Conservation (phyloP, 2,113 vertebrate species). For the Dasypus novemcinctus region DNA sequence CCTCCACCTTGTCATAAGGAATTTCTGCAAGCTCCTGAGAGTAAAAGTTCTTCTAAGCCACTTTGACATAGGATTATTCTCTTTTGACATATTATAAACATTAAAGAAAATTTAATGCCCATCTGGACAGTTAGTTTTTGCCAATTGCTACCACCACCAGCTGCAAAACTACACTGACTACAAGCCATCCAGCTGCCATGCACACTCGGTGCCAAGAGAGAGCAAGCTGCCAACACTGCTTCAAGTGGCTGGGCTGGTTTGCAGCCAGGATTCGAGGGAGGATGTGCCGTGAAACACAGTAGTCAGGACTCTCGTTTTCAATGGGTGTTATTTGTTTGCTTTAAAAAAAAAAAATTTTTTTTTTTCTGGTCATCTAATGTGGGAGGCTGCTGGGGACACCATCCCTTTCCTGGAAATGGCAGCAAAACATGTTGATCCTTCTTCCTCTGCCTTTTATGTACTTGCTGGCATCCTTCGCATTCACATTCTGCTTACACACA, state of each 20-base stretch:
- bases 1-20: conserved; percentile 60
- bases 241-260: conserved; percentile 66
- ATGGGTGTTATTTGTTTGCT: conserved; percentile 33
- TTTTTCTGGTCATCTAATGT: conserved; percentile 57
- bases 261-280: conserved; percentile 56
- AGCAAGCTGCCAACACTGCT: conserved; percentile 69
- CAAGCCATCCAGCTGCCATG: conserved; percentile 80
- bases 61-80: conserved; percentile 80
- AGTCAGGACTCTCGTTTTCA: conserved; percentile 57
- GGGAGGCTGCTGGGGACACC: conserved; percentile 65
- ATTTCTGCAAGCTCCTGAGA: conserved; percentile 69
- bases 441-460: conserved; percentile 64
- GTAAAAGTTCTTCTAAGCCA: conserved; percentile 73
- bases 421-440: conserved; percentile 44
- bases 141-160: conserved; percentile 82
- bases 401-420: conserved; percentile 70
- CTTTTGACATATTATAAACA: conserved; percentile 81
- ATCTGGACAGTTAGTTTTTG: conserved; percentile 82
- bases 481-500: conserved; percentile 53
- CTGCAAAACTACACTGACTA: conserved; percentile 81
- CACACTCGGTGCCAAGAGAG: conserved; percentile 70
- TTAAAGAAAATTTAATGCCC: conserved; percentile 83
- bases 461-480: conserved; percentile 52
- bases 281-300: conserved; percentile 57
- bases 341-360: too few species aligned